Evolutionary conservation across 2,113 vertebrate genomes (phyloP).

Genomic region (Psilopogon haemacephalus): DNA sequence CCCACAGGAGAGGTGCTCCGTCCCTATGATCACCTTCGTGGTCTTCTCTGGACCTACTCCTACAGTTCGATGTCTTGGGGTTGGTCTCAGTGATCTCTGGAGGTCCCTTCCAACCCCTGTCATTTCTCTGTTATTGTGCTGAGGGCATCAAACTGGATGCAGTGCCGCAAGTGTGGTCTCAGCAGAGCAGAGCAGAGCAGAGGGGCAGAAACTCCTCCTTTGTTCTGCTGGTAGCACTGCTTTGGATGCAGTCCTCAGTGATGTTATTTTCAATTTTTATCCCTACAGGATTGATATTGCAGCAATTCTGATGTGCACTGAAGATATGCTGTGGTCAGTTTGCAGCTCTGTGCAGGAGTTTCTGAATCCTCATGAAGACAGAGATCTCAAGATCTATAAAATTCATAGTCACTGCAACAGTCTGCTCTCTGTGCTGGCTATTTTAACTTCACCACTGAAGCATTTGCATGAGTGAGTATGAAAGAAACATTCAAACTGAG

Average conservation of each 20-base stretch:
- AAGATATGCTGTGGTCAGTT: conserved; percentile 89
- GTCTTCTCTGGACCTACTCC: too few relatives aligned
- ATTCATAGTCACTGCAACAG: conserved; percentile 89
- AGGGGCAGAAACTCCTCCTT: too few relatives aligned
- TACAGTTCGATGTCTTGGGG: too few relatives aligned
- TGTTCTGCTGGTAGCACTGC: too few relatives aligned
- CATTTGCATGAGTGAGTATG: conserved; percentile 83
- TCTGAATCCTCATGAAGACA: conserved; percentile 68
- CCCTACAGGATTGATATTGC: conserved; percentile 85
- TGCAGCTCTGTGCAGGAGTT: conserved; percentile 81
- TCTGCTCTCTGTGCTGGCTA: conserved; percentile 80
- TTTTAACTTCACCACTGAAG: conserved; percentile 85
- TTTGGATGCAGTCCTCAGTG: background rate
- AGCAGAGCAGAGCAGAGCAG: too few relatives aligned
- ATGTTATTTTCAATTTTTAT: background rate
- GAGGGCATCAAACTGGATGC: too few relatives aligned
- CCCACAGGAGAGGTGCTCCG: too few relatives aligned
- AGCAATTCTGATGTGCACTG: conserved; percentile 85
- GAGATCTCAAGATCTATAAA: conserved; percentile 76
- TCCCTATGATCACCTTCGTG: too few relatives aligned
- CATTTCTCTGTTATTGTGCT: too few relatives aligned
- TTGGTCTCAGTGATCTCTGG: too few relatives aligned
- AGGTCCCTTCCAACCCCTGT: too few relatives aligned
- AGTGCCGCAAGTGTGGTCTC: too few relatives aligned
- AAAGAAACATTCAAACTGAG: background rate